Percentiles rank a stretch among this genome's conserved stretches.
phyloP scores from a whole-genome alignment of 2,888 invertebrate species.

The Halictus quadricinctus region DNA sequence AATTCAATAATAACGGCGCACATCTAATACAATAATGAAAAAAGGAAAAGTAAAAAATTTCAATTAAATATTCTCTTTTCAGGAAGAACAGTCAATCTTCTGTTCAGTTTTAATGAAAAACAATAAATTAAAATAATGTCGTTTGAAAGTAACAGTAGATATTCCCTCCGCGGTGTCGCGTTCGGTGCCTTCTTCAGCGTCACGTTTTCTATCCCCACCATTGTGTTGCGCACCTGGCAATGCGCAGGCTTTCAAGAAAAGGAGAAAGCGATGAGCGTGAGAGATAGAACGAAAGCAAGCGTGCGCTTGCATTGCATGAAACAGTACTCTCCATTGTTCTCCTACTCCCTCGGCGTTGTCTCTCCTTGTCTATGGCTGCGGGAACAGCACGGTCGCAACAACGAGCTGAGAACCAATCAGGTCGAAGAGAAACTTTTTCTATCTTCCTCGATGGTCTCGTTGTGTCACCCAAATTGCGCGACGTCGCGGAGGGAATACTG shows the following conservation, averaged over 20 bases:
- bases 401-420: neutral
- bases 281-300: no score
- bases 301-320: no score
- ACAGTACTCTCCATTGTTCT: no score
- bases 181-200: neutral
- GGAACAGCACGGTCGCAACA: no score
- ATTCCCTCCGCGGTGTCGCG: neutral
- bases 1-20: neutral
- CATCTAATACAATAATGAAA: neutral
- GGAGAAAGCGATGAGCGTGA: neutral
- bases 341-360: no score
- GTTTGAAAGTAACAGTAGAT: neutral
- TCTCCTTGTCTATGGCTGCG: no score
- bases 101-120: neutral
- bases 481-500: neutral
- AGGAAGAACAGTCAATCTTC: neutral
- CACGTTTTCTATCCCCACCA: neutral
- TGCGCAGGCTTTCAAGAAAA: neutral
- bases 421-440: neutral
- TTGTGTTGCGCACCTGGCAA: neutral
- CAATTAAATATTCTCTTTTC: neutral
- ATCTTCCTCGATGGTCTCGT: neutral
- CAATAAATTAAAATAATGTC: conserved; percentile 5
- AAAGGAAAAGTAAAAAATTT: neutral
- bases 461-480: neutral